Evolutionary conservation across 2,888 invertebrate genomes (phyloP).

Genomic region (Morpho helenor): DNA sequence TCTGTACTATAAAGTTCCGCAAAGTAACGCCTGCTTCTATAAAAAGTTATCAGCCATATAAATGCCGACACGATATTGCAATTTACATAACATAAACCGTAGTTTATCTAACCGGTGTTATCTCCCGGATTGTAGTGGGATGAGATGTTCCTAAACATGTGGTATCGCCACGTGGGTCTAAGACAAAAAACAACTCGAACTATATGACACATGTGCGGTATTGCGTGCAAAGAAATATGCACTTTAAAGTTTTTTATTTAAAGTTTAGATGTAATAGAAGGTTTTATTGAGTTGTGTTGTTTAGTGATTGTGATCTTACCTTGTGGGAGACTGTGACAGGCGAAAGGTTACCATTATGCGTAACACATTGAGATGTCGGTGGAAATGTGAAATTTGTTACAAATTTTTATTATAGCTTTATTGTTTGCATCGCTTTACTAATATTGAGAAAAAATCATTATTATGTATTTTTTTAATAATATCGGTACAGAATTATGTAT

Average conservation of each 20-base stretch:
- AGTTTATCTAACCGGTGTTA: conserved; percentile 40
- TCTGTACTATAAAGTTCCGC: too few relatives aligned
- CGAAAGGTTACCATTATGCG: conserved; percentile 70
- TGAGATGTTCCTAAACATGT: conserved; percentile 65
- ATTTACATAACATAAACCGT: conserved; percentile 14
- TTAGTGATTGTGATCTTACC: conserved; percentile 41
- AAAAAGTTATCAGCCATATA: too few relatives aligned
- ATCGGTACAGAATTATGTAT: too few relatives aligned
- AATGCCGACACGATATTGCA: conserved; percentile 1
- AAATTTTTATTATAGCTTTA: not conserved
- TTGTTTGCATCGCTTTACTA: not conserved
- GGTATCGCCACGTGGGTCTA: conserved; percentile 72
- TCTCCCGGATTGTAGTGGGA: conserved; percentile 66
- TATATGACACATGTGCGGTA: conserved; percentile 28
- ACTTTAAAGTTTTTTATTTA: fast-evolving
- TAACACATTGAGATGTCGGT: conserved; percentile 52
- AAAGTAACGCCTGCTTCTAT: too few relatives aligned
- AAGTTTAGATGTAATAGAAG: conserved; percentile 15
- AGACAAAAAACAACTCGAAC: conserved; percentile 34
- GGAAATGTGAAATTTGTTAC: conserved; percentile 18
- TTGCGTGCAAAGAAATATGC: conserved; percentile 16
- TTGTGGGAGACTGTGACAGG: conserved; percentile 73
- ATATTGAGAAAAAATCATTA: too few relatives aligned
- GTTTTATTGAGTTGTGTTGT: conserved; percentile 13
- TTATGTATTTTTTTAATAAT: too few relatives aligned